Evolutionary conservation across 2,888 invertebrate genomes (phyloP).

Genomic region (Xylota segnis): DNA sequence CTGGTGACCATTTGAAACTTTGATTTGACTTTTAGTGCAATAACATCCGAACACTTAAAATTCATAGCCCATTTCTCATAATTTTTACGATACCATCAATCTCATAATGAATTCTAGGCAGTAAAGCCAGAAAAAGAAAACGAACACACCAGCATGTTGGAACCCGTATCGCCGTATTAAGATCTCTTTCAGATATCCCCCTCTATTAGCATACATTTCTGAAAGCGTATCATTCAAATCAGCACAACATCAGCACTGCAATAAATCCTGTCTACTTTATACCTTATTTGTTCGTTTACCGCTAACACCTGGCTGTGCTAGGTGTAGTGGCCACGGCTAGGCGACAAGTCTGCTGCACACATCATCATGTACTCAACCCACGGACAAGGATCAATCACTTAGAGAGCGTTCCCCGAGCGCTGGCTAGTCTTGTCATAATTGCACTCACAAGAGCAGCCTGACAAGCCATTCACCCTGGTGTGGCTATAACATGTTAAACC

Average conservation of each 20-base stretch:
- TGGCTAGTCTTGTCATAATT: slow-evolving; percentile 71
- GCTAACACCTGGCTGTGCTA: slow-evolving; percentile 42
- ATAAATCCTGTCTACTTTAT: slow-evolving; percentile 53
- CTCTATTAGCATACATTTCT: slow-evolving; percentile 29
- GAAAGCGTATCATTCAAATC: slow-evolving; percentile 43
- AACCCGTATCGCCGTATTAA: slow-evolving; percentile 28
- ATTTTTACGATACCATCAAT: slow-evolving; percentile 39
- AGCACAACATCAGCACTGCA: slow-evolving; percentile 56
- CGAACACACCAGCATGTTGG: background rate
- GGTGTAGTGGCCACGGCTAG: slow-evolving; percentile 23
- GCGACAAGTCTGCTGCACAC: slow-evolving; percentile 59
- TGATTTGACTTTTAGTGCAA: slow-evolving; percentile 8
- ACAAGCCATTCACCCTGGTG: slow-evolving; percentile 55
- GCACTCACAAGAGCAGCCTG: slow-evolving; percentile 56
- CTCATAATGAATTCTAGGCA: slow-evolving; percentile 28
- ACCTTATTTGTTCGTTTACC: slow-evolving; percentile 23
- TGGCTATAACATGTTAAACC: slow-evolving; percentile 39
- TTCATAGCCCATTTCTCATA: slow-evolving; percentile 47
- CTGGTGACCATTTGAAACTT: background rate
- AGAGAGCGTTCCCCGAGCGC: slow-evolving; percentile 31
- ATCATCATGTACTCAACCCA: slow-evolving; percentile 57
- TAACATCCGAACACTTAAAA: slow-evolving; percentile 26
- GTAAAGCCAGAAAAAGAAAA: background rate
- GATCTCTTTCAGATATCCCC: slow-evolving; percentile 29
- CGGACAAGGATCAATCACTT: slow-evolving; percentile 71